Evolutionary conservation across 2,113 vertebrate species (phyloP).

Genomic region (Myiozetetes cayanensis): DNA sequence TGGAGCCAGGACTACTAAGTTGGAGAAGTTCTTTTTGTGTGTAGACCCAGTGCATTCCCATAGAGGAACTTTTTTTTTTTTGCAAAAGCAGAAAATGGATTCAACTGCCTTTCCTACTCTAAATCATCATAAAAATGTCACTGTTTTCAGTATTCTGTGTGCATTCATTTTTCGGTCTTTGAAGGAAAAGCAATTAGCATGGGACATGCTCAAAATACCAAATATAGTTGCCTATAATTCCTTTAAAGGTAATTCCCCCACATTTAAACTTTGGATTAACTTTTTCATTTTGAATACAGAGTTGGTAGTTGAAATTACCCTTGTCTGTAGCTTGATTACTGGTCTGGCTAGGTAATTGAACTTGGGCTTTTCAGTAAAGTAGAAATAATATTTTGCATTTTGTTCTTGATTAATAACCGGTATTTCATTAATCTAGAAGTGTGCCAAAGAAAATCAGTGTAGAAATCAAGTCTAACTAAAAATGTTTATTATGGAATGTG

Average conservation of each 20-base stretch:
- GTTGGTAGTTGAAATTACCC: neutral
- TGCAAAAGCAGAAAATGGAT: neutral
- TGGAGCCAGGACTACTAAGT: neutral
- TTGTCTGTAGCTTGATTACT: neutral
- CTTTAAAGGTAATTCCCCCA: neutral
- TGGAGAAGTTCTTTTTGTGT: neutral
- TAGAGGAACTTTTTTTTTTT: neutral
- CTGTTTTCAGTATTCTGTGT: neutral
- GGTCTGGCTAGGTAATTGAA: neutral
- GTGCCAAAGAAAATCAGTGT: neutral
- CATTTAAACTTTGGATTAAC: too few species aligned
- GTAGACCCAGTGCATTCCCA: neutral
- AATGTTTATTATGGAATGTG: neutral
- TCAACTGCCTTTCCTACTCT: neutral
- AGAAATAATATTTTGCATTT: neutral
- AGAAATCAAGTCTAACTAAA: neutral
- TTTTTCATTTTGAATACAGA: neutral
- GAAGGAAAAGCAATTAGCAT: neutral
- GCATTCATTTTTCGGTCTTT: neutral
- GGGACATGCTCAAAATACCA: neutral
- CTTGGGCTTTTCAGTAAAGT: neutral
- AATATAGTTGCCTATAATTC: neutral
- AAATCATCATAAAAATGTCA: neutral
- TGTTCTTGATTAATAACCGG: neutral
- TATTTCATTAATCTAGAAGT: neutral